These are phyloP conservation scores for Elgaria multicarinata DNA, from an alignment of 2,113 vertebrate genomes.

Conservation along the genomic window DNA sequence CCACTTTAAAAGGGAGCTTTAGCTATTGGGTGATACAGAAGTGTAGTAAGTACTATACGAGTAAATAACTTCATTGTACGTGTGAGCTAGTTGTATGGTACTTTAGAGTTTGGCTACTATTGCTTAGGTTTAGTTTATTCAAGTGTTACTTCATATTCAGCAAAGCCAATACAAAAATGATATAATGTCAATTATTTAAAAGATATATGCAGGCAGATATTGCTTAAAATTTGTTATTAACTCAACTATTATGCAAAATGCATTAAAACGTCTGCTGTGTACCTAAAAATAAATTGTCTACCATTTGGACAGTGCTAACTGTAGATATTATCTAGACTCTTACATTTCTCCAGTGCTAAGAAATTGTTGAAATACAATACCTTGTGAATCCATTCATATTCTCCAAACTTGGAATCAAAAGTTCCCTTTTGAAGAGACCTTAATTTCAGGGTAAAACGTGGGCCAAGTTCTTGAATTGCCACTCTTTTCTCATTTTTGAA, in stretches of 20 bases:
- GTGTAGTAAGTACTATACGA: neutral
- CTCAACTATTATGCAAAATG: neutral
- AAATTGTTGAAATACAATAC: constrained; percentile 70
- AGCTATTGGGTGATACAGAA: too few species aligned
- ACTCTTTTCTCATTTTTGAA: constrained; percentile 98
- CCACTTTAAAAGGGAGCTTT: neutral
- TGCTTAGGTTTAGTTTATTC: neutral
- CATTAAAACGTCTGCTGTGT: neutral
- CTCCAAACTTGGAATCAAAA: constrained; percentile 97
- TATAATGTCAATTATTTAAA: neutral
- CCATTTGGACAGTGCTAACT: neutral
- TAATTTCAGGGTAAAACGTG: constrained; percentile 96
- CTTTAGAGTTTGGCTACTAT: neutral
- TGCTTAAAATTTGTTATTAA: neutral
- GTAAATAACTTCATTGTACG: neutral
- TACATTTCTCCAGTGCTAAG: neutral
- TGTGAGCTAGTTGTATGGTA: neutral
- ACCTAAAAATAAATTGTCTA: neutral
- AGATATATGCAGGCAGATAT: neutral
- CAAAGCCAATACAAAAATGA: neutral
- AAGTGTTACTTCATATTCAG: neutral
- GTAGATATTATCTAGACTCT: neutral
- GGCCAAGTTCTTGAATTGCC: constrained; percentile 97
- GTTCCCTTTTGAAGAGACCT: constrained; percentile 97
- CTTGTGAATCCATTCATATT: constrained; percentile 99